Evolutionary conservation across 2,113 vertebrate species (phyloP).

Genomic region (Caracal caracal): DNA sequence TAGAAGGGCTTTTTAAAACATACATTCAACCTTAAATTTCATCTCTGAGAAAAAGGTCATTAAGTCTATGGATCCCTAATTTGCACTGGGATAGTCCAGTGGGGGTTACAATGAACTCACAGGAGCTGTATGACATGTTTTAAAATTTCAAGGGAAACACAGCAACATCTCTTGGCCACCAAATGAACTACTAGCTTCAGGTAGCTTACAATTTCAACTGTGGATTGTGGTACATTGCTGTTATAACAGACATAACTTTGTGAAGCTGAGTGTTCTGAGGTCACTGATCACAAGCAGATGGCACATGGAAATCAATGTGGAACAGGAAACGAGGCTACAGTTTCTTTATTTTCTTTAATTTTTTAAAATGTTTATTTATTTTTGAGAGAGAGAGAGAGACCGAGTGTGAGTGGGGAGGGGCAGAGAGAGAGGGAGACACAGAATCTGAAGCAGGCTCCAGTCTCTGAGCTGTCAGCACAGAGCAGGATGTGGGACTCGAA

Average conservation of each 20-base stretch:
- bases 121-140: neutral
- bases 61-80: neutral
- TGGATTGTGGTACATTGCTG: neutral
- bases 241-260: neutral
- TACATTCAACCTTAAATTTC: conserved; percentile 20
- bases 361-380: too few relatives aligned
- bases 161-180: neutral
- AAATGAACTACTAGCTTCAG: neutral
- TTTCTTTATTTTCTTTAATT: too few relatives aligned
- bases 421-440: too few relatives aligned
- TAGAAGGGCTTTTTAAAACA: neutral
- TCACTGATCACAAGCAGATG: neutral
- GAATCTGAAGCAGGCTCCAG: too few relatives aligned
- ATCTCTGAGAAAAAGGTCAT: neutral
- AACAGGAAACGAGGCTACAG: neutral
- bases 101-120: neutral
- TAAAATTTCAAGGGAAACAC: neutral
- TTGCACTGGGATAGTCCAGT: neutral
- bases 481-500: too few relatives aligned
- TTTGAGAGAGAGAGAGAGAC: too few relatives aligned
- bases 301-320: neutral
- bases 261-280: neutral
- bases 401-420: too few relatives aligned
- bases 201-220: neutral
- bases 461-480: too few relatives aligned